Evolutionary conservation across 2,113 vertebrate genomes (phyloP), one percentile per base, ranked within the genome.

Genomic region (Leucopsar rothschildi): DNA sequence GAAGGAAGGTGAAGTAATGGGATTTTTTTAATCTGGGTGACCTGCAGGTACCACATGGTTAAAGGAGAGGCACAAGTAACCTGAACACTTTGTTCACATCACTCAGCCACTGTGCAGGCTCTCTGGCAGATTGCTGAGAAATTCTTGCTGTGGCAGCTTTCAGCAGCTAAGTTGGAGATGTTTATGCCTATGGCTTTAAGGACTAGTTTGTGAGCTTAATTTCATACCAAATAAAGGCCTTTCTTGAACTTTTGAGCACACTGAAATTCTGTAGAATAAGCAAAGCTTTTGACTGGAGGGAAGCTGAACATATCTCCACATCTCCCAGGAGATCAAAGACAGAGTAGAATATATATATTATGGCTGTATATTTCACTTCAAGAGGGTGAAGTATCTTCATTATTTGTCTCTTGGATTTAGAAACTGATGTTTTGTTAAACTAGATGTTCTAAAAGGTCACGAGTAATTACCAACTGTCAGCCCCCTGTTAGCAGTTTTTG

Each of bases 251-350:
- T 92, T 65, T 82, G 49, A 69, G 40, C 15, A 56, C 33, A 20
- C 3, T 18, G 49, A 90, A 52, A 28, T 84, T 89, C 29, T 60
- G 45, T 68, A 66, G 64, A 90, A n/a, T 71, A 93, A 82, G 65
- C 78, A 87, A 86, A 72, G 9, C 8, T 92, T 92, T 80, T 95
- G 64, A 78, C 80, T 86, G 60, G 55, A 95, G 76, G 76, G 89
- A 93, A 92, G 52, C 14, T 66, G 66, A 60, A 72, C 20, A 18
- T 37, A n/a, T 56, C 63, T 94, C 6, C 3, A 24, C 33, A 40
- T 80, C 71, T 94, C 7, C 2, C 29, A 45, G 50, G 18, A 93
- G 86, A 88, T 86, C 63, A 73, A 86, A 93, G 70, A 42, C 23
- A 60, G 15, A 49, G 9, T 73, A 29, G 73, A 82, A 29, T 64